Evolutionary conservation across 2,113 vertebrate genomes (phyloP).

Genomic region (Spheniscus mendiculus): DNA sequence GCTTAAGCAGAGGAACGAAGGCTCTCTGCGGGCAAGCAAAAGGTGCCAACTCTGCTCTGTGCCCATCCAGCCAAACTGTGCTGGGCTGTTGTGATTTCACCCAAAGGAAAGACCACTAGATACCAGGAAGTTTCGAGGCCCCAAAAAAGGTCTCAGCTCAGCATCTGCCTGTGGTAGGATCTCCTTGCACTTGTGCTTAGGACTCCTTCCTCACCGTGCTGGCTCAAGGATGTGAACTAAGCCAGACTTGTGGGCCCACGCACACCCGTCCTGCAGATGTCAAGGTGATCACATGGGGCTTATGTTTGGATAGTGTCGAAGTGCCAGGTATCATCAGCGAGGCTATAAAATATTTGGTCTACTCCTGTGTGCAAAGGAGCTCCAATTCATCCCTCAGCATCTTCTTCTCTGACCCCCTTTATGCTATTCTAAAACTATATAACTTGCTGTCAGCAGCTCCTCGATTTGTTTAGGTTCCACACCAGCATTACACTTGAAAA

Average conservation of each 20-base stretch:
- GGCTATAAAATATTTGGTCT: neutral
- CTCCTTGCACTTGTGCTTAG: neutral
- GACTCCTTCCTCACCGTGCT: neutral
- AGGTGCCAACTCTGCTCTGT: neutral
- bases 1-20: neutral
- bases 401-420: neutral
- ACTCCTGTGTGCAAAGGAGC: neutral
- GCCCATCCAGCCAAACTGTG: no score
- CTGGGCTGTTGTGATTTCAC: neutral
- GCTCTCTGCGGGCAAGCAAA: neutral
- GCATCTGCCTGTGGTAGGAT: neutral
- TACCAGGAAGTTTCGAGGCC: neutral
- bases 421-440: neutral
- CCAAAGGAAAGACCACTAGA: neutral
- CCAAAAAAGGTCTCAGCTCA: neutral
- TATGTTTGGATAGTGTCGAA: neutral
- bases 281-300: neutral
- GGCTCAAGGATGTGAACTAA: neutral
- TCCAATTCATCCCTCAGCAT: neutral
- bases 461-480: neutral
- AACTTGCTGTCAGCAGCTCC: slow-evolving; percentile 3
- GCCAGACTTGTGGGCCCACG: neutral
- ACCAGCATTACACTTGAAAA: neutral
- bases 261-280: neutral
- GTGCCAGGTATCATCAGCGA: neutral